Evolutionary conservation across 2,113 vertebrate genomes (phyloP).

Genomic region (Cinclus mexicanus): DNA sequence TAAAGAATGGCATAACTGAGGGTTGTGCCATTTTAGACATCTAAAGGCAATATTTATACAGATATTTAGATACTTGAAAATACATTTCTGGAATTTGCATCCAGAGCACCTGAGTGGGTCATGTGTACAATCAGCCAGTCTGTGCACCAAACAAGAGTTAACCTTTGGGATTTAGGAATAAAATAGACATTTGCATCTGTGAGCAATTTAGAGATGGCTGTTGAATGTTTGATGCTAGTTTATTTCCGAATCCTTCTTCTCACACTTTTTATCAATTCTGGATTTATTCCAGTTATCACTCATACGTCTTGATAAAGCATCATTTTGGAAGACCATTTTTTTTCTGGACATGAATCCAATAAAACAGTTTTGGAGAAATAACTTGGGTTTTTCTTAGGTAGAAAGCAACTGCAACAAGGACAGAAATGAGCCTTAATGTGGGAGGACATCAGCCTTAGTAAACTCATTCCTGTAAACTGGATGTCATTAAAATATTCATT

Average conservation of each 20-base stretch:
- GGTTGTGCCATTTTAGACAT: background rate
- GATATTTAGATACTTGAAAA: background rate
- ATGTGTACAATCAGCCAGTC: background rate
- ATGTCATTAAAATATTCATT: background rate
- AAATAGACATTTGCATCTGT: background rate
- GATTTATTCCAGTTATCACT: background rate
- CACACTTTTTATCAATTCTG: background rate
- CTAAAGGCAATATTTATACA: background rate
- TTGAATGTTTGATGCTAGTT: background rate
- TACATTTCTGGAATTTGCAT: background rate
- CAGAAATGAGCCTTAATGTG: background rate
- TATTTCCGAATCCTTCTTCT: background rate
- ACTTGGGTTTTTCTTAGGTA: background rate
- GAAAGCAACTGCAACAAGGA: background rate
- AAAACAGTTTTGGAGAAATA: background rate
- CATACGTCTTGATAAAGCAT: background rate
- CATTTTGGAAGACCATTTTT: rapidly evolving
- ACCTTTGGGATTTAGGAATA: background rate
- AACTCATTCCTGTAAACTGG: background rate
- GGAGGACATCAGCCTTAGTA: background rate
- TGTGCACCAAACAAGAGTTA: background rate
- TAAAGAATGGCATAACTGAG: background rate
- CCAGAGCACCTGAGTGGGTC: background rate
- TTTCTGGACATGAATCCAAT: background rate
- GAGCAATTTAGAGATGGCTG: background rate